Conservation (phyloP, 2,888 invertebrate species). For the Plebejus anna region DNA sequence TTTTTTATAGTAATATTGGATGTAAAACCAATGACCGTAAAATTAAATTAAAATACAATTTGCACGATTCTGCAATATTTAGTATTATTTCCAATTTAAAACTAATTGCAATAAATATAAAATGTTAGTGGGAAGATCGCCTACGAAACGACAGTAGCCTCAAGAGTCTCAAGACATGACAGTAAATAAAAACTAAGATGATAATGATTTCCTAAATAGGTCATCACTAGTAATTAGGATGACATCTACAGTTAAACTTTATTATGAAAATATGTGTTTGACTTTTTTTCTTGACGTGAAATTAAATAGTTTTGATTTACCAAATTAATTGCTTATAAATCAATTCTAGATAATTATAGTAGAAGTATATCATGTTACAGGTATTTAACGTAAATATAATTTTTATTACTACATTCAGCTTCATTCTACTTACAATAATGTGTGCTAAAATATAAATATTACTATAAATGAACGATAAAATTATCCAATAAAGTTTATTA, state of each 20-base stretch:
- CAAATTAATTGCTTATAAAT: too few relatives aligned
- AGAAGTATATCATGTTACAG: background rate
- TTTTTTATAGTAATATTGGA: background rate
- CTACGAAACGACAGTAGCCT: background rate
- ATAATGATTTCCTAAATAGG: background rate
- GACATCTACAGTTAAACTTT: background rate
- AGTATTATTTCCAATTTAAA: background rate
- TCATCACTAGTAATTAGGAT: background rate
- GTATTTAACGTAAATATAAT: background rate
- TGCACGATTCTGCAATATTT: background rate
- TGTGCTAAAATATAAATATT: background rate
- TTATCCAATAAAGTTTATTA: background rate
- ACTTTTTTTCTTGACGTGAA: too few relatives aligned
- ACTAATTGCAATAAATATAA: background rate
- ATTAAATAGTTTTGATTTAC: too few relatives aligned
- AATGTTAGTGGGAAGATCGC: background rate
- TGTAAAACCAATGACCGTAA: background rate
- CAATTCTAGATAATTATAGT: too few relatives aligned
- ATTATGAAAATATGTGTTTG: too few relatives aligned
- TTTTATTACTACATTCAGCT: background rate
- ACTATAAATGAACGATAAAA: background rate
- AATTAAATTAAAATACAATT: background rate
- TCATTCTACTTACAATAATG: background rate
- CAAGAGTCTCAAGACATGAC: background rate
- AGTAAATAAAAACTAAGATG: background rate